Evolutionary conservation across 2,888 invertebrate species (phyloP).

Genomic region (Thecocarcelia acutangulata): DNA sequence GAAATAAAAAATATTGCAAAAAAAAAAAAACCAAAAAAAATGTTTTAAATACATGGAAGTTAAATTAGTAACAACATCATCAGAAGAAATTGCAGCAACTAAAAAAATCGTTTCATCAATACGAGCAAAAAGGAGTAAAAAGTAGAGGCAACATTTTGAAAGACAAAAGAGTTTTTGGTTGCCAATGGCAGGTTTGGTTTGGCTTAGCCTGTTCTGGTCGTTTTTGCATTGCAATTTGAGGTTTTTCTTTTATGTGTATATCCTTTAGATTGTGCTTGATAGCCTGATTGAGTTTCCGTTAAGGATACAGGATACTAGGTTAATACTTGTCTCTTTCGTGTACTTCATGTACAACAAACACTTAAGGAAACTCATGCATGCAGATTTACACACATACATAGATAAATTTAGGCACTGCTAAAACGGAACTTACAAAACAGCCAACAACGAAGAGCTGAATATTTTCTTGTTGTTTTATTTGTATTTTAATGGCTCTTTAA

Average conservation of each 20-base stretch:
- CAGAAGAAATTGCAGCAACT: not conserved
- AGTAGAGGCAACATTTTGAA: not conserved
- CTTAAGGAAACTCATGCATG: slow-evolving; percentile 11
- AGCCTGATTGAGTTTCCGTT: slow-evolving; percentile 61
- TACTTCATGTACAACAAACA: not conserved
- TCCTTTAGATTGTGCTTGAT: slow-evolving; percentile 45
- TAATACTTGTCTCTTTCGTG: slow-evolving; percentile 40
- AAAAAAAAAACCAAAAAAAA: not conserved
- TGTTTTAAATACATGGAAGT: slow-evolving; percentile 20
- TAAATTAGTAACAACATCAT: slow-evolving; percentile 33
- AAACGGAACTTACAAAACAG: slow-evolving; percentile 15
- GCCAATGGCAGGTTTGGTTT: slow-evolving; percentile 9
- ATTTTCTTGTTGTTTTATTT: not conserved
- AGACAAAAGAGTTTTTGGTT: slow-evolving; percentile 23
- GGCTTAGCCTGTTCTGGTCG: not conserved
- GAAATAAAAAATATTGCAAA: not conserved
- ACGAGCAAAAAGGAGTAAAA: not conserved
- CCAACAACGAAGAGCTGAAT: not conserved
- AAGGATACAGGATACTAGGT: slow-evolving; percentile 60
- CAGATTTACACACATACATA: not conserved
- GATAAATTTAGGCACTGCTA: not conserved
- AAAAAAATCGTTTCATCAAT: not conserved
- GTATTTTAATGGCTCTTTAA: slow-evolving; percentile 33
- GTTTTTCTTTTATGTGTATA: slow-evolving; percentile 36
- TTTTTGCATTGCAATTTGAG: slow-evolving; percentile 41